These are phyloP conservation scores for Diarsia brunnea DNA, from an alignment of 2,888 invertebrate genomes.

Conservation along the genomic window DNA sequence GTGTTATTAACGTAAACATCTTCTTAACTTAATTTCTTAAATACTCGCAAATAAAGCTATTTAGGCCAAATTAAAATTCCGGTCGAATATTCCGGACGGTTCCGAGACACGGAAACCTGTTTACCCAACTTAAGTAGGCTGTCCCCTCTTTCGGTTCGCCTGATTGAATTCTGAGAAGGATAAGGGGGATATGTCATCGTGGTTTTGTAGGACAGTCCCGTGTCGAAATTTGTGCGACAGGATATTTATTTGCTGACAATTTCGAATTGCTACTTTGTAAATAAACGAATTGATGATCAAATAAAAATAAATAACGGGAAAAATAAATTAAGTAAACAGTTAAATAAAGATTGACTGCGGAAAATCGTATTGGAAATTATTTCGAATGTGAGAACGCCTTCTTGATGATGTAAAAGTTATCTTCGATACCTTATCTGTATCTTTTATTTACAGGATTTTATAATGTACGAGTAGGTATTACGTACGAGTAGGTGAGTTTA, in stretches of 20 bases:
- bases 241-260: conserved; percentile 34
- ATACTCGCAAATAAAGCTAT: conserved; percentile 36
- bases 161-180: conserved; percentile 51
- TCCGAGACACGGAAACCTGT: conserved; percentile 23
- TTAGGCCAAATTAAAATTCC: conserved; percentile 45
- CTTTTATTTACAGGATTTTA: neutral
- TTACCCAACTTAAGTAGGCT: conserved; percentile 43
- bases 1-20: conserved; percentile 19
- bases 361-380: conserved; percentile 4
- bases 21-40: conserved; percentile 32
- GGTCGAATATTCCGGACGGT: conserved; percentile 14
- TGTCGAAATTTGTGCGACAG: conserved; percentile 8
- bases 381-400: neutral
- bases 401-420: neutral
- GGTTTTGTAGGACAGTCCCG: conserved; percentile 26
- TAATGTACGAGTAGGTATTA: neutral
- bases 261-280: neutral
- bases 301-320: conserved; percentile 2
- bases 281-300: conserved; percentile 20
- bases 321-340: conserved; percentile 9
- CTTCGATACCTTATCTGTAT: too few species aligned
- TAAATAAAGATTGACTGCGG: neutral
- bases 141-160: conserved; percentile 31
- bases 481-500: too few species aligned
- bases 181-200: conserved; percentile 19